Percentiles rank a stretch among this genome's conserved stretches.
These are phyloP conservation scores for Tapera naevia DNA, from an alignment of 2,797 vertebrate species.

Conservation along the genomic window DNA sequence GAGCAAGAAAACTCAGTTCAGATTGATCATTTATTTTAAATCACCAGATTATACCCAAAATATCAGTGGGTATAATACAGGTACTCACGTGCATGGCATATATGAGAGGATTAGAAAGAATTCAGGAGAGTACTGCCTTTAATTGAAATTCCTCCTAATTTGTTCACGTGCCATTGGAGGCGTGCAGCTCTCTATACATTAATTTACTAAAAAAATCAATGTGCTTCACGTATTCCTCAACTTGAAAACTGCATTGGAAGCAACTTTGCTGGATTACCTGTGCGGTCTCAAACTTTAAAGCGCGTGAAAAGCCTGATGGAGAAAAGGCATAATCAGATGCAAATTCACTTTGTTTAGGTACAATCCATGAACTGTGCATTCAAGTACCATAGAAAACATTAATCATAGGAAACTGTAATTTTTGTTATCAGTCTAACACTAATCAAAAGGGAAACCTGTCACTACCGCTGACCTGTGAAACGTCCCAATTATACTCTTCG, in stretches of 20 bases:
- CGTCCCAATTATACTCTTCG: conserved; percentile 90
- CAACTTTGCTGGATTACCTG: conserved; percentile 31
- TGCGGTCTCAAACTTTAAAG: conserved; percentile 24
- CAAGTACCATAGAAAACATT: conserved; percentile 77
- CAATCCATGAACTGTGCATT: conserved; percentile 68
- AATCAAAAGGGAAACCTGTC: conserved; percentile 93
- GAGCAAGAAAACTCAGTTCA: background rate
- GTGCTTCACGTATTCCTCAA: background rate
- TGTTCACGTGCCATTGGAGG: background rate
- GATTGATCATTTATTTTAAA: background rate
- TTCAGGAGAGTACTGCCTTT: background rate
- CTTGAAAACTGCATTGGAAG: conserved; percentile 10
- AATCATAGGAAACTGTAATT: conserved; percentile 86
- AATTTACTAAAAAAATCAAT: background rate
- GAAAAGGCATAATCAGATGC: conserved; percentile 77
- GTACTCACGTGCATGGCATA: background rate
- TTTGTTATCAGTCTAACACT: conserved; percentile 91
- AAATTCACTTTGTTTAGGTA: conserved; percentile 78
- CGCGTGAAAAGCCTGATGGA: background rate
- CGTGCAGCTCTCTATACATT: background rate
- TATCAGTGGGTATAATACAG: background rate
- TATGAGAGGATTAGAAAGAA: background rate
- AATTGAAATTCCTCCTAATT: background rate
- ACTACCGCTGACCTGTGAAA: conserved; percentile 89
- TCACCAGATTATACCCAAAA: background rate